Evolutionary conservation across 1,140 invertebrate species (phyloP), one percentile per base, ranked within the genome.

Genomic region (Samia ricini): DNA sequence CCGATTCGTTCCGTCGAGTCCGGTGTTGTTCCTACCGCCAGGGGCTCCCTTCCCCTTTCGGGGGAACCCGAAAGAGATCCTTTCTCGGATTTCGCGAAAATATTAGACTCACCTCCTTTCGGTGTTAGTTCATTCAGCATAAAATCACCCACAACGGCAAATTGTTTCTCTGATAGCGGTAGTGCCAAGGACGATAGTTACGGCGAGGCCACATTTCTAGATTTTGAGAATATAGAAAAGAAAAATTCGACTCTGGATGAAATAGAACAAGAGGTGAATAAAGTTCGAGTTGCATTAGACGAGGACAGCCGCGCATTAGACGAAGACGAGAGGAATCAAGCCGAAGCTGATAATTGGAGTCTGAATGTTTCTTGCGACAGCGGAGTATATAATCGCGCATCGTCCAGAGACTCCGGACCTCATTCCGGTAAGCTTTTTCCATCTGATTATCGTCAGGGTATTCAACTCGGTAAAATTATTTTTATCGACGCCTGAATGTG

Each of bases 351-450:
- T 64, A 89, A 89, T 69, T 91, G 90, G 89, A 91, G 88, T 61
- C 68, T 91, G 52, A 91, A 91, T 79, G 88, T 90, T 48, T 91
- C 90, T 21, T 91, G 85, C 69, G 92, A 93, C 68, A 92, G 91
- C 69, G 91, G 91, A 59, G 88, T 91, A 36, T 92, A 91, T 74
- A 91, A 91, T 64, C 91, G 92, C 60, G 92, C 92, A 64, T 92
- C 92, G 56, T 92, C 92, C 22, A 91, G 92, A 60, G 90, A 91
- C 68, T 91, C 90, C 22, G 90, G 89, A 23, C 90, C 90, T 21
- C 88, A 91, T 73, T 91, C 90, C 61, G 88, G 90, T 90, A 60
- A 83, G 85, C 77, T 63, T 68, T 73, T 64, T 70, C 63, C 33
- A 42, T 56, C 67, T 68, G 66, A 66, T 51, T 54, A 57, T 61